Evolutionary conservation across 2,888 invertebrate genomes (phyloP).

Genomic region (Epiperipatus broadwayi): DNA sequence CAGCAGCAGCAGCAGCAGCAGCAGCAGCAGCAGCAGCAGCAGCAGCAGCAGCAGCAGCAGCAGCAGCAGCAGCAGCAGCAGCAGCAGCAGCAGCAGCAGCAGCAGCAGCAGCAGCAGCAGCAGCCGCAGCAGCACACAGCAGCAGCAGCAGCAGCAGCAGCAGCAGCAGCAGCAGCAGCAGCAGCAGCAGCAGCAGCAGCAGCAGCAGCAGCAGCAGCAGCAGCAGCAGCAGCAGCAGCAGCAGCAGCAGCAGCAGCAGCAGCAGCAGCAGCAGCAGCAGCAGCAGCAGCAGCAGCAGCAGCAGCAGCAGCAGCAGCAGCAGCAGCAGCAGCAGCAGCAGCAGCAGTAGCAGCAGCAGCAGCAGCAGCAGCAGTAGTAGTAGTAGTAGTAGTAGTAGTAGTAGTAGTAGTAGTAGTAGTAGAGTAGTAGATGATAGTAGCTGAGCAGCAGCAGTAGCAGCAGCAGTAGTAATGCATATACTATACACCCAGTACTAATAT

Average conservation of each 20-base stretch:
- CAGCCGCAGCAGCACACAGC: too few species aligned
- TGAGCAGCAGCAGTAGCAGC: too few species aligned
- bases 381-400: constrained; percentile 16
- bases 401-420: constrained; percentile 16
- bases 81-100: constrained; percentile 7
- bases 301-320: too few species aligned
- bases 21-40: constrained; percentile 7
- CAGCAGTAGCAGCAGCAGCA: too few species aligned
- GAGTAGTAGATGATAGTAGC: constrained; percentile 12
- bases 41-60: constrained; percentile 8
- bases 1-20: too few species aligned
- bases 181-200: constrained; percentile 4
- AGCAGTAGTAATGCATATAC: constrained; percentile 16
- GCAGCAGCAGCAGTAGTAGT: too few species aligned
- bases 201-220: constrained; percentile 6
- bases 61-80: constrained; percentile 6
- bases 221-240: neutral
- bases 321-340: too few species aligned
- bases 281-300: too few species aligned
- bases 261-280: neutral
- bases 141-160: too few species aligned
- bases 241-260: neutral
- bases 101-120: constrained; percentile 6
- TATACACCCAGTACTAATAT: too few species aligned
- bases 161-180: neutral